Conservation (phyloP, 2,113 vertebrate species). For the Zosterops hypoxanthus region DNA sequence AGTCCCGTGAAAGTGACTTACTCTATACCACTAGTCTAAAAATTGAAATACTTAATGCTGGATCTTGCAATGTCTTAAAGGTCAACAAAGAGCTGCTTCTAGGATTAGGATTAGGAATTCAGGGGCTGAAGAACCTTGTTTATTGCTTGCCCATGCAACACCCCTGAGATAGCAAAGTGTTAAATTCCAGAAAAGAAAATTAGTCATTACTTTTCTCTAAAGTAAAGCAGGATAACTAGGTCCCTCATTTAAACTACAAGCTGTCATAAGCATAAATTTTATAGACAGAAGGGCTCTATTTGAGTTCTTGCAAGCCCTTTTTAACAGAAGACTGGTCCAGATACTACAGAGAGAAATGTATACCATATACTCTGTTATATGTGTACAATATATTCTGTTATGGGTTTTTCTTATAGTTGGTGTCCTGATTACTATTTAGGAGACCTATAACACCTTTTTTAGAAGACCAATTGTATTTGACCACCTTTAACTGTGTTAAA, state of each 20-base stretch:
- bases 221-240: neutral
- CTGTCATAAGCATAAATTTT: neutral
- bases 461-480: neutral
- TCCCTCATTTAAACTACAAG: neutral
- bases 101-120: neutral
- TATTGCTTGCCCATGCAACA: neutral
- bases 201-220: neutral
- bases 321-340: neutral
- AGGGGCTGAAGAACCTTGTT: neutral
- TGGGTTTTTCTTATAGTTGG: neutral
- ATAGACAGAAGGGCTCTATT: neutral
- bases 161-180: neutral
- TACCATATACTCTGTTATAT: neutral
- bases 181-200: neutral
- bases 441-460: neutral
- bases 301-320: neutral
- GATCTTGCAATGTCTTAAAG: neutral
- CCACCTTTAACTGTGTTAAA: neutral
- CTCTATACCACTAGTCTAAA: neutral
- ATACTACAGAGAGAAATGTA: neutral
- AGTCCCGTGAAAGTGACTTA: neutral
- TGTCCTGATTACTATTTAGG: neutral
- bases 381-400: neutral
- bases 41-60: neutral
- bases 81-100: neutral